These are phyloP conservation scores for Drosophila pseudotalamancana DNA, from an alignment of 2,888 invertebrate genomes.

Conservation along the genomic window DNA sequence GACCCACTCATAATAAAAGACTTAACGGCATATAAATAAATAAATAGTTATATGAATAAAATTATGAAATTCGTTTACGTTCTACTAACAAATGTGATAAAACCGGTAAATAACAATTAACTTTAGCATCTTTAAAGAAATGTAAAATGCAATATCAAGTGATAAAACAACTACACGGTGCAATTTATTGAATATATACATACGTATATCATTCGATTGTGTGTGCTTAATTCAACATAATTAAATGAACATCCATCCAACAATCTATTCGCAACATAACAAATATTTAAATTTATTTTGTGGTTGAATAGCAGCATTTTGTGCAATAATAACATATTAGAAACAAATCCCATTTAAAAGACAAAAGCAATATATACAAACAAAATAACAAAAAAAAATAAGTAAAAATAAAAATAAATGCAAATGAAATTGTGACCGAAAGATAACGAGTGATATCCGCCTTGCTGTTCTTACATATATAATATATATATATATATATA, in stretches of 20 bases:
- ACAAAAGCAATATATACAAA: constrained; percentile 9
- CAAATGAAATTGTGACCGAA: constrained; percentile 10
- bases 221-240: not conserved
- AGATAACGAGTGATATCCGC: constrained; percentile 6
- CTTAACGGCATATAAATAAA: not conserved
- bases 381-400: not conserved
- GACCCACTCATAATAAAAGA: constrained; percentile 10
- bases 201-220: constrained; percentile 6
- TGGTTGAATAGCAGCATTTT: constrained; percentile 14
- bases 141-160: constrained; percentile 4
- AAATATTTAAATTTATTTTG: not conserved
- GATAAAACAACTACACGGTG: constrained; percentile 13
- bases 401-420: not conserved
- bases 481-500: not conserved
- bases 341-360: not conserved
- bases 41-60: not conserved
- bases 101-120: constrained; percentile 1
- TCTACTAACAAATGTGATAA: constrained; percentile 7
- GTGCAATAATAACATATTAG: constrained; percentile 6
- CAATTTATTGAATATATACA: constrained; percentile 7
- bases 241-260: too few relatives aligned
- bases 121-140: constrained; percentile 6
- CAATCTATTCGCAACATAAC: too few relatives aligned
- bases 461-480: constrained; percentile 5
- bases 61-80: not conserved